Evolutionary conservation across 2,797 vertebrate genomes (phyloP).

Genomic region (Sphenopsis melanotis): DNA sequence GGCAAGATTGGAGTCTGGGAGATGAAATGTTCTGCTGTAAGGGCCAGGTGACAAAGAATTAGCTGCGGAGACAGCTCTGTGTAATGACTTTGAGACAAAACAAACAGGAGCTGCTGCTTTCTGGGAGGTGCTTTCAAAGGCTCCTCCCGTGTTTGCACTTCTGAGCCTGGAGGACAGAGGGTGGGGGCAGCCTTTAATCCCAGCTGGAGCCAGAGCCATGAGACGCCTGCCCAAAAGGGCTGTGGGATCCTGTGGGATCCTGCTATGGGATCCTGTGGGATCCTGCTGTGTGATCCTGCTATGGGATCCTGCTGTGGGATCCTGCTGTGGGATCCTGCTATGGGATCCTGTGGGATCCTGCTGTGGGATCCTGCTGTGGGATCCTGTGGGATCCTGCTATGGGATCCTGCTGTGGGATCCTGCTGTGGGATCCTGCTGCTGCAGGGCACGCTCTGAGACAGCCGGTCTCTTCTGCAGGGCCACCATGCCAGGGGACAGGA

Average conservation of each 20-base stretch:
- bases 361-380: neutral
- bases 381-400: no score
- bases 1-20: neutral
- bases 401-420: no score
- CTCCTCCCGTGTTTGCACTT: neutral
- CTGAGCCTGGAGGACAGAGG: neutral
- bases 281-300: neutral
- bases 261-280: neutral
- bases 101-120: conserved; percentile 24
- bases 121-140: neutral
- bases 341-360: neutral
- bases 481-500: fast-evolving
- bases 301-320: no score
- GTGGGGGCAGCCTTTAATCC: neutral
- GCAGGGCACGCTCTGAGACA: neutral
- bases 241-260: no score
- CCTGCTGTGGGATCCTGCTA: neutral
- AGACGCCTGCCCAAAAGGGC: neutral
- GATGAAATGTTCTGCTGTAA: neutral
- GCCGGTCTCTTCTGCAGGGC: neutral
- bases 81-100: conserved; percentile 6
- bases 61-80: neutral
- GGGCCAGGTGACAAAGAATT: conserved; percentile 6
- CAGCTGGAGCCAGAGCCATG: neutral
- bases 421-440: neutral